phyloP scores from a whole-genome alignment of 23 tunicate species.

The Styela clava region DNA sequence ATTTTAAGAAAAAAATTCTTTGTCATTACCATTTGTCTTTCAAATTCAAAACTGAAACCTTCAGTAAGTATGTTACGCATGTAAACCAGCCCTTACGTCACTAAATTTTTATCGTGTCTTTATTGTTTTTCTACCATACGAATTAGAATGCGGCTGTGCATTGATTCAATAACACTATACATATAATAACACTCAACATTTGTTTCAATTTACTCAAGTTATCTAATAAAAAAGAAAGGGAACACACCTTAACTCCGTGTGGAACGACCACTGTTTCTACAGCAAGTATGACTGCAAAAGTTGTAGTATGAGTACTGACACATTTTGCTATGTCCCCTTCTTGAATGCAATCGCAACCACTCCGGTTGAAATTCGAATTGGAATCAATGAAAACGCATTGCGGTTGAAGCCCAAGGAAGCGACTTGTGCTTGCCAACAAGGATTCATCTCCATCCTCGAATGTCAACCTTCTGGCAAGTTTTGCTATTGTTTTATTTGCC shows the following conservation, averaged over 20 bases:
- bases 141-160: too few relatives aligned
- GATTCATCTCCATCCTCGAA: not conserved
- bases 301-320: slow-evolving; percentile 43
- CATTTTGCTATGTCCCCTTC: slow-evolving; percentile 16
- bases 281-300: slow-evolving; percentile 46
- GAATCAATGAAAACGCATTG: slow-evolving; percentile 6
- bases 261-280: slow-evolving; percentile 31
- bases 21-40: too few relatives aligned
- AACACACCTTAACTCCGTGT: slow-evolving; percentile 28
- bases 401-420: not conserved
- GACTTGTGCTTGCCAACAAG: not conserved
- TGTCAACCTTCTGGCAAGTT: not conserved
- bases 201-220: too few relatives aligned
- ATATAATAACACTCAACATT: too few relatives aligned
- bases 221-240: too few relatives aligned
- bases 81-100: too few relatives aligned
- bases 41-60: too few relatives aligned
- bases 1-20: too few relatives aligned
- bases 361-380: not conserved
- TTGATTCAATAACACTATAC: too few relatives aligned
- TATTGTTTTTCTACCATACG: too few relatives aligned
- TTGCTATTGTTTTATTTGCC: not conserved
- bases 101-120: too few relatives aligned
- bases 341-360: not conserved
- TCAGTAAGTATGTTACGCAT: too few relatives aligned